These are phyloP conservation scores for Ciconia boyciana DNA, from an alignment of 2,113 vertebrate genomes.

Conservation along the genomic window DNA sequence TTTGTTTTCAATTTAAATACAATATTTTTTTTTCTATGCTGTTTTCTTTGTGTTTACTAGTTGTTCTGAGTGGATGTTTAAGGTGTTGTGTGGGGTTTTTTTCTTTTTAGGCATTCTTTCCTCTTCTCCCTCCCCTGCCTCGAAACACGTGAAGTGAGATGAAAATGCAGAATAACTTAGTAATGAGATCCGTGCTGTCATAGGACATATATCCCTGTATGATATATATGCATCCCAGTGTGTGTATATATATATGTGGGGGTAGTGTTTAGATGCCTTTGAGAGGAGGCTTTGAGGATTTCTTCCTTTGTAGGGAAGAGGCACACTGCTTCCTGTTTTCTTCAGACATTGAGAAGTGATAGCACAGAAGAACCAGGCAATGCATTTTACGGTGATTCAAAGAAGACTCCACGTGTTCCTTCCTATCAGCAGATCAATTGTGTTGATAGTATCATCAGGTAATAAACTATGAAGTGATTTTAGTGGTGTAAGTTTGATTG, in stretches of 20 bases:
- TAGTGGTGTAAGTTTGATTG: not conserved
- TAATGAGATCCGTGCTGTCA: not conserved
- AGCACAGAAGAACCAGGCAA: slow-evolving; percentile 28
- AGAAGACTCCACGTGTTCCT: slow-evolving; percentile 70
- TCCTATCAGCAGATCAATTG: slow-evolving; percentile 93
- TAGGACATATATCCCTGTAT: not conserved
- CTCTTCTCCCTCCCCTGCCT: not conserved
- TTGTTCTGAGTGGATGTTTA: not conserved
- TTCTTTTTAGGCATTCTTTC: not conserved
- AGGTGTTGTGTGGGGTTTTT: rapidly evolving
- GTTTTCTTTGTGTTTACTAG: not conserved
- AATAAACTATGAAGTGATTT: not conserved
- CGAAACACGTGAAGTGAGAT: not conserved
- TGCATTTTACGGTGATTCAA: slow-evolving; percentile 51
- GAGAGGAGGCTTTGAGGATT: not conserved
- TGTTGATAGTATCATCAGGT: slow-evolving; percentile 89
- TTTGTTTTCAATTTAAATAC: not conserved
- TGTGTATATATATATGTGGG: too few species aligned
- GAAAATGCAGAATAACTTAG: not conserved
- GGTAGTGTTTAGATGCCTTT: not conserved
- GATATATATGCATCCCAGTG: not conserved
- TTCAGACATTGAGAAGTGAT: slow-evolving; percentile 30
- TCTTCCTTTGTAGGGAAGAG: slow-evolving; percentile 42
- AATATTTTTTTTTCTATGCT: not conserved
- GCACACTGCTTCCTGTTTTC: not conserved